Conservation (phyloP, 1,140 invertebrate species). For the Bursaphelenchus mucronatus region DNA sequence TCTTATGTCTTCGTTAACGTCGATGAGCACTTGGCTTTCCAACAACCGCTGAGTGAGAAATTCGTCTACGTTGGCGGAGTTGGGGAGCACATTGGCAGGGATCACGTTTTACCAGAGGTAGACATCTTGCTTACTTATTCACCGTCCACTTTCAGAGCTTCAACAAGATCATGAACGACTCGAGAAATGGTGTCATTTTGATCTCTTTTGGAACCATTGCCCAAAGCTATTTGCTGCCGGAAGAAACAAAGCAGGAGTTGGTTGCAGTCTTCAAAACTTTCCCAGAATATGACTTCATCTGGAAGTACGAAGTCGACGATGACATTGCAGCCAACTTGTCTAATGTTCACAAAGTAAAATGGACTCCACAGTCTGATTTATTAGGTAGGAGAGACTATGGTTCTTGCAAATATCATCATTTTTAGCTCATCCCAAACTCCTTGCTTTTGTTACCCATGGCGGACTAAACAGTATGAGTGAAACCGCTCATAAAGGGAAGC, state of each 20-base stretch:
- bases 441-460: too few relatives aligned
- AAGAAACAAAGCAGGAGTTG: conserved; percentile 8
- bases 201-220: conserved; percentile 7
- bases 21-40: conserved; percentile 10
- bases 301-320: conserved; percentile 28
- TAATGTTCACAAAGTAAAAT: conserved; percentile 20
- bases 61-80: conserved; percentile 5
- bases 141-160: too few relatives aligned
- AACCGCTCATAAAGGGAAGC: background rate
- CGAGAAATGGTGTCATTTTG: background rate
- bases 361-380: conserved; percentile 20
- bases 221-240: conserved; percentile 5
- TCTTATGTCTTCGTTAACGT: background rate
- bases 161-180: too few relatives aligned
- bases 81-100: background rate
- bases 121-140: background rate
- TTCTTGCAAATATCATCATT: background rate
- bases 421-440: too few relatives aligned
- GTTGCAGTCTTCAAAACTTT: conserved; percentile 19
- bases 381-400: background rate
- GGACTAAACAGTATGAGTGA: too few relatives aligned
- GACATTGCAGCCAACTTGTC: conserved; percentile 5
- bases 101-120: background rate
- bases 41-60: background rate
- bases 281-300: conserved; percentile 25